Evolutionary conservation across 2,888 invertebrate species (phyloP), one percentile per base, ranked within the genome.

Genomic region (Scaptomyza cyrtandrae): DNA sequence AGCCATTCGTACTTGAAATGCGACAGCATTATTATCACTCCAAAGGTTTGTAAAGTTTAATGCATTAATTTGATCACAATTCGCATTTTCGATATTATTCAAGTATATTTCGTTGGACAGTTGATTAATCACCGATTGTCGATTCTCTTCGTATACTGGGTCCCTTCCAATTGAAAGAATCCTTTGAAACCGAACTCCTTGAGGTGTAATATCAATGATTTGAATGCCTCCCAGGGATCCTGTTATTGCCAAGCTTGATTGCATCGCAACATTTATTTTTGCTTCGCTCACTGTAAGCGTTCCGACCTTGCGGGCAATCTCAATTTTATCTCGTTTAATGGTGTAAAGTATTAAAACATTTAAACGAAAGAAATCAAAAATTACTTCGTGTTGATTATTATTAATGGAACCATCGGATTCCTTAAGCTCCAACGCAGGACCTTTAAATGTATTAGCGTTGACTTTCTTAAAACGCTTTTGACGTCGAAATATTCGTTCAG

Each of bases 141-240:
- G 90, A 2, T 90, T 73, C 65, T 83, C 46, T 49, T 86, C 75
- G 59, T 91, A 91, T 31, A 92, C 90, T 80, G 95, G 95, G 92
- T 96, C 96, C 65, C 95, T 94, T 1, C 98, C 98, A 11, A 98
- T 96, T 64, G 96, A 95, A 70, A 98, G 93, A 82, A 98, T 96
- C 78, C 97, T 94, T 91, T 97, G 95, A 93, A 98, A 98, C 77
- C 95, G 94, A 62, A 95, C 95, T 0, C 96, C 96, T 90, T 96
- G 96, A 35, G 96, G 95, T 19, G 97, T 97, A 86, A 98, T 95
- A 91, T 98, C 97, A 71, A 98, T 93, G 75, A 97, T 95, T 92
- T 98, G 98, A 76, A 98, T 94, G 9, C 98, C 98, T 69, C 98
- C 98, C 56, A 99, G 93, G 0, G 97, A 98, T 0, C 98, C 98